Conservation (phyloP, 2,797 vertebrate genomes). For the Epinephelus awoara region DNA sequence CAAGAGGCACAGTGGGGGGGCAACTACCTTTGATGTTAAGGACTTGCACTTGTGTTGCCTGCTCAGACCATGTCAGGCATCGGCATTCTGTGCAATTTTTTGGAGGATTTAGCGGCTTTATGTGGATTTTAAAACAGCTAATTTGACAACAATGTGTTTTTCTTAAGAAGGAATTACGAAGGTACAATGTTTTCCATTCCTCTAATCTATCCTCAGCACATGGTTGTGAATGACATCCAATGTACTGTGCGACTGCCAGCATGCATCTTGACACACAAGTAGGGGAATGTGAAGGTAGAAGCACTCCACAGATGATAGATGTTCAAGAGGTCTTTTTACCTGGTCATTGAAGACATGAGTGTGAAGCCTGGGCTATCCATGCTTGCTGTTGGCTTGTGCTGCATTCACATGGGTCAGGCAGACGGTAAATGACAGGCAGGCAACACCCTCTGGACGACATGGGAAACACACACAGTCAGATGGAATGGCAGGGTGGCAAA, state of each 20-base stretch:
- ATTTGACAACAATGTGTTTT: conserved; percentile 34
- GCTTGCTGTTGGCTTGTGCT: too few species aligned
- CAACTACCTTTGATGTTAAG: conserved; percentile 64
- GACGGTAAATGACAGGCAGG: too few species aligned
- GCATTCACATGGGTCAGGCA: too few species aligned
- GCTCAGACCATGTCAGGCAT: conserved; percentile 22
- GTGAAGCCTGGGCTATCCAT: too few species aligned
- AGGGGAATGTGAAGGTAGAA: conserved; percentile 18
- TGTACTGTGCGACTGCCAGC: conserved; percentile 4
- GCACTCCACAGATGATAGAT: conserved; percentile 33
- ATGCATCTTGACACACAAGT: conserved; percentile 15
- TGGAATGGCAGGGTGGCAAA: too few species aligned
- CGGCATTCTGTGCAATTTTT: conserved; percentile 5
- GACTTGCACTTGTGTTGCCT: conserved; percentile 44
- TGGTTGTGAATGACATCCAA: conserved; percentile 35
- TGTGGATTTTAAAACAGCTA: conserved; percentile 26
- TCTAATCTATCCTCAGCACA: conserved; percentile 33
- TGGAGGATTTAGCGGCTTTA: conserved; percentile 7
- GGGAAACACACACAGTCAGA: too few species aligned
- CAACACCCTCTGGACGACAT: too few species aligned
- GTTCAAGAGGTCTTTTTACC: conserved; percentile 17
- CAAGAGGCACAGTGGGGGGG: conserved; percentile 25
- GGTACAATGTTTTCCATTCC: conserved; percentile 8
- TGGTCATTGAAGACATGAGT: too few species aligned
- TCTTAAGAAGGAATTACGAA: neutral